These are phyloP conservation scores for Dinothrombium tinctorium DNA, from an alignment of 1,140 invertebrate genomes.

Conservation along the genomic window DNA sequence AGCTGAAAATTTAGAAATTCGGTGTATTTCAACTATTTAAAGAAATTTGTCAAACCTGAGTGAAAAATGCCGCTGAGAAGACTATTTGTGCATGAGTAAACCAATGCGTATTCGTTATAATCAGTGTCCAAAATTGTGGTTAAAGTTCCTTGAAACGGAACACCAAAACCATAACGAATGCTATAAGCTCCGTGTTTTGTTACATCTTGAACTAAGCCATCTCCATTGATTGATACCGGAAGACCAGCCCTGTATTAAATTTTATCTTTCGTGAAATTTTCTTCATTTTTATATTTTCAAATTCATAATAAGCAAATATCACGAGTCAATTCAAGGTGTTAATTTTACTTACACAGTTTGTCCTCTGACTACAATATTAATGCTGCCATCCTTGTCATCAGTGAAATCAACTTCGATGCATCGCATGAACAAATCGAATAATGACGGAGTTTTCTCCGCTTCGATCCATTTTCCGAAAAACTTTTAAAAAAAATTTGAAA, in stretches of 20 bases:
- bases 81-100: slow-evolving; percentile 13
- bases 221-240: slow-evolving; percentile 11
- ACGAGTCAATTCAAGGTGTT: no score
- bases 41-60: slow-evolving; percentile 9
- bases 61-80: slow-evolving; percentile 12
- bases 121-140: slow-evolving; percentile 12
- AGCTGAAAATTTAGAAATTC: slow-evolving; percentile 1
- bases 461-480: slow-evolving; percentile 13
- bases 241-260: slow-evolving; percentile 8
- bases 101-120: slow-evolving; percentile 11
- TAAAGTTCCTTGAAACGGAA: slow-evolving; percentile 11
- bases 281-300: not conserved
- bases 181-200: slow-evolving; percentile 7
- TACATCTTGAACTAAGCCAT: slow-evolving; percentile 12
- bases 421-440: slow-evolving; percentile 13
- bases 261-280: no score
- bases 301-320: not conserved
- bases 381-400: slow-evolving; percentile 11
- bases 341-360: slow-evolving; percentile 10
- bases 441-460: slow-evolving; percentile 11
- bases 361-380: slow-evolving; percentile 10
- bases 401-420: slow-evolving; percentile 11
- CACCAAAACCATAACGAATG: slow-evolving; percentile 12
- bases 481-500: slow-evolving; percentile 4
- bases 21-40: no score